Conservation (phyloP, 2,888 invertebrate species). For the Dimorphilus gyrociliatus region DNA sequence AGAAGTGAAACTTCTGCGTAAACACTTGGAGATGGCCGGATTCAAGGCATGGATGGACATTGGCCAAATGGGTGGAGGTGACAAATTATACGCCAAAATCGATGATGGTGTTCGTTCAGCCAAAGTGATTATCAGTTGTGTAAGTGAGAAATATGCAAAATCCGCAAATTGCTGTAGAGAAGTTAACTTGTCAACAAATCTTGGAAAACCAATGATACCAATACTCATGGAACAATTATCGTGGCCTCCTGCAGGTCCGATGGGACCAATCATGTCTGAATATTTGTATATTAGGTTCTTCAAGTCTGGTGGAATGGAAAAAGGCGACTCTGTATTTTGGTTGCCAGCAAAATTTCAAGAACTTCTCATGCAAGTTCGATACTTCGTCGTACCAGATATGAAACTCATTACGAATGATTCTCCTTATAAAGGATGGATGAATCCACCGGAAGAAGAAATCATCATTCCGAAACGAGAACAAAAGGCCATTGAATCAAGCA, state of each 20-base stretch:
- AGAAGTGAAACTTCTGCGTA: constrained; percentile 24
- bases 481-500: too few relatives aligned
- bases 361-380: constrained; percentile 27
- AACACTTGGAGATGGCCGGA: constrained; percentile 29
- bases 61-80: constrained; percentile 36
- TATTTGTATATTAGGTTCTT: constrained; percentile 29
- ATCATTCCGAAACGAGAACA: too few relatives aligned
- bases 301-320: constrained; percentile 17
- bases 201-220: constrained; percentile 30
- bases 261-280: constrained; percentile 34
- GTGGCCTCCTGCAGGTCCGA: constrained; percentile 33
- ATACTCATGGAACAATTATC: constrained; percentile 27
- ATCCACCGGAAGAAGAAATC: too few relatives aligned
- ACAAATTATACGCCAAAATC: constrained; percentile 31
- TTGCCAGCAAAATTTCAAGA: constrained; percentile 26
- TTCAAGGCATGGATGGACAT: constrained; percentile 33
- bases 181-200: constrained; percentile 25
- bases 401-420: too few relatives aligned
- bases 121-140: constrained; percentile 24
- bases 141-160: constrained; percentile 28
- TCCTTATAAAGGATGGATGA: too few relatives aligned
- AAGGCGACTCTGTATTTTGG: constrained; percentile 23
- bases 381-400: constrained; percentile 18
- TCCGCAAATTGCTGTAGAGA: constrained; percentile 34
- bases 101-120: constrained; percentile 26